Evolutionary conservation across 53 echinoderm and acorn worm species (phyloP), one percentile per base, ranked within the genome.

Genomic region (Echinometra lucunter): DNA sequence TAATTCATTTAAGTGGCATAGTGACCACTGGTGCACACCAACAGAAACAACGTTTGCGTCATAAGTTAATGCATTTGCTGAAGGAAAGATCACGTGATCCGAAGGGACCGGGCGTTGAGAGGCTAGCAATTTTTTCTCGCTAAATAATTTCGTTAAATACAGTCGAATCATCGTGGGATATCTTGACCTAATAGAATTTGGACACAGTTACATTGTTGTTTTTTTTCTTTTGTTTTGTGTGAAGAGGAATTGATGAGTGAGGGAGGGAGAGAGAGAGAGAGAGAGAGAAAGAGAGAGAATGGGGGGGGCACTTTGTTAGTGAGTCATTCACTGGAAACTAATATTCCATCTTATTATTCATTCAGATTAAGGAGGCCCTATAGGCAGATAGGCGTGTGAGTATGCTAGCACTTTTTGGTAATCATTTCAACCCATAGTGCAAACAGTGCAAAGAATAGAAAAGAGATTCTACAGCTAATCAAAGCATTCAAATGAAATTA

Each of bases 131-230:
- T 83, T 83, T 7, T n/a, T 0, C 85, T 35, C 25, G 49, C 78
- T 78, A 85, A 85, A 49, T 49, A 49, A 85, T 85, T 78, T 45
- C 6, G 85, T 49, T 85, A 47, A 49, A 21, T 85, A 85, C 27
- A 85, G 49, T 85, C 85, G 11, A 85, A 85, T 85, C 49, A 85
- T 85, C 85, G n/a, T 9, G 85, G 85, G 49, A 85, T 47, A 85
- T 85, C 85, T 85, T 85, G 85, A 85, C 85, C 85, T n/a, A 53
- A 49, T 85, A 85, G 30, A 45, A 49, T 85, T 13, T 47, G 85
- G 85, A 49, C 85, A 85, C 45, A 47, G 85, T 85, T 45, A 49
- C 85, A 28, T n/a, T 85, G n/a, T 47, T n/a, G 74, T 40, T 18
- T 44, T 85, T 85, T 27, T n/a, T n/a, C n/a, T n/a, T n/a, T 47